A percentile compares a stretch with the other conserved stretches of the same genome.
These are phyloP conservation scores for Grallaria varia DNA, from an alignment of 2,113 vertebrate genomes.

Conservation along the genomic window DNA sequence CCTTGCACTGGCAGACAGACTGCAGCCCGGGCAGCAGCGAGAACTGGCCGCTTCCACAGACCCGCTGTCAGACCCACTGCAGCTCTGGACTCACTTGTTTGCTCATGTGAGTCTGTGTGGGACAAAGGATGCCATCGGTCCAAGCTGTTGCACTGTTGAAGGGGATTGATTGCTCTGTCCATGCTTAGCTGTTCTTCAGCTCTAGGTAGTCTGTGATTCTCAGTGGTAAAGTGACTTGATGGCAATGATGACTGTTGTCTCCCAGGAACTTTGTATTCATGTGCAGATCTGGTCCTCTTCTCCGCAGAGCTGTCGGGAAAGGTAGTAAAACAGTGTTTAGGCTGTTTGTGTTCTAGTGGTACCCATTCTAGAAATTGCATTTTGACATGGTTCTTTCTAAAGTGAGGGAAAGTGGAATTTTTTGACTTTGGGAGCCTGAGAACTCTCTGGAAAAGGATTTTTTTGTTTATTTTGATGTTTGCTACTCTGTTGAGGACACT, in stretches of 20 bases:
- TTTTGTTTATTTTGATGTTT: not conserved
- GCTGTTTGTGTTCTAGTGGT: not conserved
- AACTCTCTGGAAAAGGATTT: not conserved
- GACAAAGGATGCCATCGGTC: not conserved
- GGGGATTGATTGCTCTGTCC: not conserved
- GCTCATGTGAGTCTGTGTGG: not conserved
- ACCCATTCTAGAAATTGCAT: not conserved
- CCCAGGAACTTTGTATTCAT: not conserved
- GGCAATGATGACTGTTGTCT: not conserved
- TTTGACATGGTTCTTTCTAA: not conserved
- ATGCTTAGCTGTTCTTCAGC: not conserved
- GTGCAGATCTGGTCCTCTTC: not conserved
- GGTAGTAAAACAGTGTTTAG: not conserved
- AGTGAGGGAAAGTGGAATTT: not conserved
- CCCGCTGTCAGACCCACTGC: too few species aligned
- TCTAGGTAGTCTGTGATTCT: not conserved
- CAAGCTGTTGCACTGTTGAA: not conserved
- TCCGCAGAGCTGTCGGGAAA: not conserved
- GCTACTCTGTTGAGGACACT: not conserved
- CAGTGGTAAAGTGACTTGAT: not conserved
- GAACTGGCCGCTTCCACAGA: not conserved
- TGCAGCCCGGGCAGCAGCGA: not conserved
- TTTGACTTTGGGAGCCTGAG: not conserved
- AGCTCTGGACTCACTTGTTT: too few species aligned
- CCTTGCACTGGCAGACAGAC: fast-evolving